A percentile compares a stretch with the other conserved stretches of the same genome.
Conservation (phyloP, 2,797 vertebrate species). For the Peromyscus nudipes region DNA sequence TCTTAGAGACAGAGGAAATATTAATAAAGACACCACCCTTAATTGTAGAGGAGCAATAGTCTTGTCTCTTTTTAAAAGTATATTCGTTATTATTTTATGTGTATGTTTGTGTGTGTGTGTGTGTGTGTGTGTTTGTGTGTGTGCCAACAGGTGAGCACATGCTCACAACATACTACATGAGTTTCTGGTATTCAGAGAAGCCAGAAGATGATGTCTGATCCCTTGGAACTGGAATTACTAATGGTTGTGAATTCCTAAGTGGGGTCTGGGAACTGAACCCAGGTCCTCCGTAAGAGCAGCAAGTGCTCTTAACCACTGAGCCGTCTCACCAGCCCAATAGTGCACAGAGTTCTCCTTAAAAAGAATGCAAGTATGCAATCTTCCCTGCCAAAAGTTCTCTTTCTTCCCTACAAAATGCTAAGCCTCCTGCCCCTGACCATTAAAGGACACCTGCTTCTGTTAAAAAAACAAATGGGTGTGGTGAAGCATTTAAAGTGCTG, state of each 20-base stretch:
- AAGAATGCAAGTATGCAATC: background rate
- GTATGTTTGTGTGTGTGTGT: background rate
- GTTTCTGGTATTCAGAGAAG: background rate
- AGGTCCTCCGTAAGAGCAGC: background rate
- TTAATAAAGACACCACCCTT: background rate
- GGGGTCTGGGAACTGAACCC: background rate
- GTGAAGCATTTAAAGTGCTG: background rate
- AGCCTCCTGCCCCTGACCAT: background rate
- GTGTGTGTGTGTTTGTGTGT: background rate
- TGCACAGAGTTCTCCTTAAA: background rate
- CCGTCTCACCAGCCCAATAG: background rate
- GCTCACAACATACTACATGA: background rate
- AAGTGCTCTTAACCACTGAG: background rate
- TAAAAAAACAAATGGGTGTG: background rate
- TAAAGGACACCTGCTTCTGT: background rate
- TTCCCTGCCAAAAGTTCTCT: background rate
- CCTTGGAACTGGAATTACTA: background rate
- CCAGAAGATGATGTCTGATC: background rate
- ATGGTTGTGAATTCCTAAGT: background rate
- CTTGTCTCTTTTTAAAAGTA: background rate
- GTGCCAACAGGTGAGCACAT: fast-evolving
- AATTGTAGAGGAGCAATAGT: background rate
- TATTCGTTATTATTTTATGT: no score
- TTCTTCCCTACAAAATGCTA: background rate
- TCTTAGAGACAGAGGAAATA: background rate